Base-by-base conservation (phyloP, 2,797 vertebrate genomes). In the Catharus ustulatus region DNA sequence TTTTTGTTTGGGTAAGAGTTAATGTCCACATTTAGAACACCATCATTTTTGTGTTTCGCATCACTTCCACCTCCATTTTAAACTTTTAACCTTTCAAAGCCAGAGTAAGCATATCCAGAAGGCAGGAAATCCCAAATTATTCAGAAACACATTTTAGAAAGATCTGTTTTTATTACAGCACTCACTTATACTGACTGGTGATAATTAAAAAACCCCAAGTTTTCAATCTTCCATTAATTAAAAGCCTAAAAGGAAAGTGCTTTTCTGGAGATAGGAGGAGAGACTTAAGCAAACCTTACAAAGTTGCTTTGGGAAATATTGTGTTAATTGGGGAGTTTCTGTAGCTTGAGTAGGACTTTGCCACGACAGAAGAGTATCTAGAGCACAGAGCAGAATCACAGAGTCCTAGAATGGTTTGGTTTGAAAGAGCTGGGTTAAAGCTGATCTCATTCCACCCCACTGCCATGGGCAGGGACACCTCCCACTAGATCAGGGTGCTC, bases 401-500 rank as follows among this genome's bases (percentile, higher is more conserved):
- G 22, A 87, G 36, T 57, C 26, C 42, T 57, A 20, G 51, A 49
- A 42, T 49, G 48, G 26, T 30, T 19, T 36, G 36, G 58, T 43
- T 49, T 63, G 18, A 32, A 71, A 43, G 21, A 54, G 30, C 0
- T 69, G 64, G 42, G 42, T 32, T 78, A 27, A 71, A 71, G 30
- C 12, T 63, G 36, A 36, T 42, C 18, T 42, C 32, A 18, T 36
- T 78, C 58, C 10, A 55, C 15, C 1, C 3, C 16, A 5, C 7
- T 89, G 38, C 9, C 1, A 1, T 14, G 20, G 51, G 38, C 23
- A 40, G 20, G 24, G 51, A 40, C 38, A 51, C 38, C 5, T 71
- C 2, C 23, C 63, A 69, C 49, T 21, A 49, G 0, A 0, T 4
- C 36, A 57, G n/a, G 20, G 0, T 13, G 8, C 5, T 71, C 38